These are phyloP conservation scores for Microtus pennsylvanicus DNA, from an alignment of 2,113 vertebrate genomes.

Conservation along the genomic window DNA sequence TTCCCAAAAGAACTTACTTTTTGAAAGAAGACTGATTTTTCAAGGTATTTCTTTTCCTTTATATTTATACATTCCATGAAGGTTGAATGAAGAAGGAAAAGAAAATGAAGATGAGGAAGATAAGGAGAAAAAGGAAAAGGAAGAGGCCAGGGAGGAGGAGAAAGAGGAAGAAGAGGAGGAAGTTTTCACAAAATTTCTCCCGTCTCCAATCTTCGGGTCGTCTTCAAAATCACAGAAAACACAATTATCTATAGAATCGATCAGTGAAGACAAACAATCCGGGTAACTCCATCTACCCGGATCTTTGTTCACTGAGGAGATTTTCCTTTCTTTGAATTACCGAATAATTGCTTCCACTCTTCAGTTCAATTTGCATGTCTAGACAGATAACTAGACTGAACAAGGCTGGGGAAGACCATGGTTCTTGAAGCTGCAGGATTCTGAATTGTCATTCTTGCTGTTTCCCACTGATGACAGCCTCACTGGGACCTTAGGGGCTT, in stretches of 20 bases:
- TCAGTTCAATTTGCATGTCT: constrained; percentile 78
- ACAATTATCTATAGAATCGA: constrained; percentile 54
- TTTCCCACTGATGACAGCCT: constrained; percentile 15
- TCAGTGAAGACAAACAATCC: constrained; percentile 60
- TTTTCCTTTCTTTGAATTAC: constrained; percentile 64
- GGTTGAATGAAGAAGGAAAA: neutral
- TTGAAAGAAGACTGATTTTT: constrained; percentile 51
- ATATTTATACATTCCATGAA: constrained; percentile 61
- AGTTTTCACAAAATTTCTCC: constrained; percentile 49
- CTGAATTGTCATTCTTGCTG: constrained; percentile 53
- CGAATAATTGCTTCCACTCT: constrained; percentile 75
- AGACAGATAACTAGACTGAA: constrained; percentile 78
- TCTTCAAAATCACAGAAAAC: constrained; percentile 44
- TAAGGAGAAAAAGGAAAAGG: neutral
- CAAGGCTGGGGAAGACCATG: constrained; percentile 31
- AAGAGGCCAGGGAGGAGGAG: neutral
- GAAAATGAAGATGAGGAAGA: neutral
- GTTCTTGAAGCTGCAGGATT: constrained; percentile 61
- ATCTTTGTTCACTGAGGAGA: constrained; percentile 38
- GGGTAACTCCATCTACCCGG: neutral
- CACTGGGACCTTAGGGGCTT: neutral
- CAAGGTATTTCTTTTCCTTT: constrained; percentile 59
- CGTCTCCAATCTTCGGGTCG: constrained; percentile 54
- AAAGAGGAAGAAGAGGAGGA: neutral
- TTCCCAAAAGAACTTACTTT: constrained; percentile 70